Conservation (phyloP, 2,888 invertebrate species). For the Leptogaster cylindrica region DNA sequence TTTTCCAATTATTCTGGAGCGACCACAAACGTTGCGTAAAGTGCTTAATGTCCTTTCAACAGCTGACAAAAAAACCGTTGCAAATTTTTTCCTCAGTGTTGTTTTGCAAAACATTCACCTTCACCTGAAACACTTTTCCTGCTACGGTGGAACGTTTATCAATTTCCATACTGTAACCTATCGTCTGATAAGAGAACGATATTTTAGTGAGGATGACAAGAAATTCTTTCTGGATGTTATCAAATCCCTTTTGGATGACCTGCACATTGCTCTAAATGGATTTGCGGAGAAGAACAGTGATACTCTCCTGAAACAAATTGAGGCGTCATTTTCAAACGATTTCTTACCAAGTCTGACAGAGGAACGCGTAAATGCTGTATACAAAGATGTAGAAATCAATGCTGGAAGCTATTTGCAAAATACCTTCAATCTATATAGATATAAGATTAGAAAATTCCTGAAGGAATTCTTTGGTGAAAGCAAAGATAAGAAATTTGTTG, state of each 20-base stretch:
- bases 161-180: constrained; percentile 4
- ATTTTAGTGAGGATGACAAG: not conserved
- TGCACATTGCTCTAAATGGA: not conserved
- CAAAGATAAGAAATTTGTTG: not conserved
- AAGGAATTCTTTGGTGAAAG: not conserved
- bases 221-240: not conserved
- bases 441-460: not conserved
- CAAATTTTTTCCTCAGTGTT: no score
- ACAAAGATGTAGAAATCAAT: not conserved
- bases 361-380: not conserved
- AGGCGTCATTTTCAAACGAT: not conserved
- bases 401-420: not conserved
- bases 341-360: not conserved
- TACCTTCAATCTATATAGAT: not conserved
- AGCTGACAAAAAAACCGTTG: not conserved
- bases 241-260: not conserved
- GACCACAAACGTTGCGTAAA: not conserved
- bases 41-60: no score
- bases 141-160: constrained; percentile 4
- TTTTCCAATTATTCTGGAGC: not conserved
- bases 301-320: not conserved
- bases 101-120: no score
- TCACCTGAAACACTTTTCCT: no score
- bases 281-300: not conserved
- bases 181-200: not conserved